Conservation (phyloP, 2,113 vertebrate genomes). For the Ptilonorhynchus violaceus region DNA sequence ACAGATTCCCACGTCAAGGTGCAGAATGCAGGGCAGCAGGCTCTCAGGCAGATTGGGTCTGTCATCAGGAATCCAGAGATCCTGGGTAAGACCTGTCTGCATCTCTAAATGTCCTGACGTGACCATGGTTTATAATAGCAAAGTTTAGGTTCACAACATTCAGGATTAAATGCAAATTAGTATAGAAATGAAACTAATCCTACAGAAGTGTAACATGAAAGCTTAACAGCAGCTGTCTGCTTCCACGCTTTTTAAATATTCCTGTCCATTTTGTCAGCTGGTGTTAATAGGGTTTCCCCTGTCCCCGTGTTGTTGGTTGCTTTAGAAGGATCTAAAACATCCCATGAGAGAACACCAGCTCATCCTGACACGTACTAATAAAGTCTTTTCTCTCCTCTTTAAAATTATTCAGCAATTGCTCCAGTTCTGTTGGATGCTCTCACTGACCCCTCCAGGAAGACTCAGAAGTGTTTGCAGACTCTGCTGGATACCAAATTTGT, state of each 20-base stretch:
- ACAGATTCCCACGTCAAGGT: constrained; percentile 98
- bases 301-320: not conserved
- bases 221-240: not conserved
- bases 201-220: not conserved
- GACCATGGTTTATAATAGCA: not conserved
- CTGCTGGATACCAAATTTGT: constrained; percentile 97
- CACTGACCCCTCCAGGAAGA: constrained; percentile 92
- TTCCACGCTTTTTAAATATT: not conserved
- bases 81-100: constrained; percentile 76
- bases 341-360: not conserved
- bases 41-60: constrained; percentile 92
- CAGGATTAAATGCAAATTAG: not conserved
- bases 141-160: not conserved
- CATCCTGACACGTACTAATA: not conserved
- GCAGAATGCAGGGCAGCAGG: constrained; percentile 97
- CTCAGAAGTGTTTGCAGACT: constrained; percentile 94
- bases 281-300: not conserved
- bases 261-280: not conserved
- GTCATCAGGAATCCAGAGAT: constrained; percentile 99
- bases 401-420: constrained; percentile 82
- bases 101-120: not conserved
- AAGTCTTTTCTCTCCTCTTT: not conserved
- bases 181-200: not conserved
- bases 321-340: not conserved
- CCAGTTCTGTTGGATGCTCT: constrained; percentile 94